phyloP scores from a whole-genome alignment of 2,113 vertebrate genomes.

The Brienomyrus longianalis region DNA sequence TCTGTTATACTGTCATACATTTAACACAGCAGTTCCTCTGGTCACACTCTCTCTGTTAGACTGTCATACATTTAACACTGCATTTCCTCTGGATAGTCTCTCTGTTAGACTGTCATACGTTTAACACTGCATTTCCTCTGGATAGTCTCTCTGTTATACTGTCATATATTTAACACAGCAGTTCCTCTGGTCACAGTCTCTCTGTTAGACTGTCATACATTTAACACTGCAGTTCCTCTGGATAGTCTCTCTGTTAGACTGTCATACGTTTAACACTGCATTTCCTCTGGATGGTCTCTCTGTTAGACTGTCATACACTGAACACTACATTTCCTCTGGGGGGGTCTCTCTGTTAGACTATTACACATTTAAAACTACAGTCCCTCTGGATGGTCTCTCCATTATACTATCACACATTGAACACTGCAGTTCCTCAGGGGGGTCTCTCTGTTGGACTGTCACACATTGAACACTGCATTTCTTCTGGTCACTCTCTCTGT shows the following conservation, averaged over 20 bases:
- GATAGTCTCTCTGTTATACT: neutral
- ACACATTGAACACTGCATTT: neutral
- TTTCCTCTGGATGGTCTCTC: neutral
- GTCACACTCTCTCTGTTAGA: neutral
- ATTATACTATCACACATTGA: neutral
- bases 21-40: neutral
- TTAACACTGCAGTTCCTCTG: neutral
- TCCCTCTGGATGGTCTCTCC: neutral
- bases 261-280: neutral
- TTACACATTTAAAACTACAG: neutral
- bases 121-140: neutral
- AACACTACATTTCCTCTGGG: neutral
- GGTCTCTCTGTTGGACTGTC: neutral
- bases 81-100: neutral
- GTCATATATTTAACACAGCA: neutral
- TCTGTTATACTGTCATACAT: neutral
- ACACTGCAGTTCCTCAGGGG: neutral
- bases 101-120: neutral
- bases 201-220: neutral
- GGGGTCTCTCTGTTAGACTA: neutral
- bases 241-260: neutral
- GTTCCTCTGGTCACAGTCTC: neutral
- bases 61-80: neutral
- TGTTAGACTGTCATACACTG: neutral
- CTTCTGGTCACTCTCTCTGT: neutral